Evolutionary conservation across 1,140 invertebrate species (phyloP).

Genomic region (Papilio glaucus): DNA sequence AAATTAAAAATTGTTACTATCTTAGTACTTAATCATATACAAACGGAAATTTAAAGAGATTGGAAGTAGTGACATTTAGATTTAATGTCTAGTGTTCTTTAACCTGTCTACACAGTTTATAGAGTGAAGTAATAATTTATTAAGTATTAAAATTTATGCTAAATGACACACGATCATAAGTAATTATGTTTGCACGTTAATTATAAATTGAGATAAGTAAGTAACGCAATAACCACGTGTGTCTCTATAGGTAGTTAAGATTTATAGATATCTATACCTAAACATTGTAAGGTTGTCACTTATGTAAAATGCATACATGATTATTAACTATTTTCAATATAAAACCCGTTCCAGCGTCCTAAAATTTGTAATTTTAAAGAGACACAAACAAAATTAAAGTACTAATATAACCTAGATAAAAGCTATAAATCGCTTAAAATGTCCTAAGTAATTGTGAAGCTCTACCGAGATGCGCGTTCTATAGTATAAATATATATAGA

Average conservation of each 20-base stretch:
- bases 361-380: too few relatives aligned
- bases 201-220: conserved; percentile 23
- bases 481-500: too few relatives aligned
- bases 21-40: background rate
- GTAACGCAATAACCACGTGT: conserved; percentile 18
- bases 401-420: too few relatives aligned
- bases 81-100: background rate
- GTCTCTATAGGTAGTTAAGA: background rate
- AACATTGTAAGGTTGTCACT: background rate
- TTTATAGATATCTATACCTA: conserved; percentile 1
- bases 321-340: too few relatives aligned
- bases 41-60: too few relatives aligned
- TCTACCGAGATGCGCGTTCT: too few relatives aligned
- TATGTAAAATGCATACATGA: too few relatives aligned
- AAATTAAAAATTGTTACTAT: too few relatives aligned
- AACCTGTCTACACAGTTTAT: background rate
- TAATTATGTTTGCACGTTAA: conserved; percentile 15
- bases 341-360: too few relatives aligned
- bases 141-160: conserved; percentile 6
- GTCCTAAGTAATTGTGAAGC: too few relatives aligned
- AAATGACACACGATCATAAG: background rate
- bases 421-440: too few relatives aligned
- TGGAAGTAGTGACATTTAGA: background rate
- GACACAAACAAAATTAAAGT: too few relatives aligned
- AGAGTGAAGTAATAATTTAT: background rate